Conservation (phyloP, 2,797 vertebrate species). For the Tapirus indicus region DNA sequence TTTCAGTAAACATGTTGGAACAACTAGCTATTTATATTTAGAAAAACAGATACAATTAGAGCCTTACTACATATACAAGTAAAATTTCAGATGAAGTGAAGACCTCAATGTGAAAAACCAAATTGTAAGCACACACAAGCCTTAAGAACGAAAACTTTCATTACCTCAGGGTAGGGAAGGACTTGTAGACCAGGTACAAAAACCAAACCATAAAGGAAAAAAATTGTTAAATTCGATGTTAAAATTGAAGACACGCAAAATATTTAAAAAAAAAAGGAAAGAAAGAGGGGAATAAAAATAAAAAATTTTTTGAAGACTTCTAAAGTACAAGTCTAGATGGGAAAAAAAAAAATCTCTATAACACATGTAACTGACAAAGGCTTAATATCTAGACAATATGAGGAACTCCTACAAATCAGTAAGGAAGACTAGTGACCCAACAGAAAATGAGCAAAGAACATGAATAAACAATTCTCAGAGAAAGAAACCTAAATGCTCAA, state of each 20-base stretch:
- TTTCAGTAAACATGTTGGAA: not conserved
- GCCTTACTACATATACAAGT: not conserved
- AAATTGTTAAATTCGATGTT: not conserved
- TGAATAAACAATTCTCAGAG: slow-evolving; percentile 3
- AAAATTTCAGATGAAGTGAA: not conserved
- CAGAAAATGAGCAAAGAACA: not conserved
- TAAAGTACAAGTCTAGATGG: not conserved
- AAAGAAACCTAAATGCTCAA: slow-evolving; percentile 2
- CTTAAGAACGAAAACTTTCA: not conserved
- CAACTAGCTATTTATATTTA: not conserved
- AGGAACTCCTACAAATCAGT: not conserved
- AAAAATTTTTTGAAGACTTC: not conserved
- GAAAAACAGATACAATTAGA: not conserved
- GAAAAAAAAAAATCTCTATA: slow-evolving; percentile 16
- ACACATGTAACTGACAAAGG: not conserved
- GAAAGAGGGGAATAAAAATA: not conserved
- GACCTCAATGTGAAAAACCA: slow-evolving; percentile 17
- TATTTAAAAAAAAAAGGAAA: not conserved
- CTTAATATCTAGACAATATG: not conserved
- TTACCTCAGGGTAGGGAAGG: not conserved
- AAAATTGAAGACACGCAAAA: slow-evolving; percentile 7
- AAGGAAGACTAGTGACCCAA: not conserved
- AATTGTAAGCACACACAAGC: not conserved
- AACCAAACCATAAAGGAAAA: not conserved
- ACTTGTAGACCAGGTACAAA: not conserved